Conservation (phyloP, 2,888 invertebrate genomes). For the Mermis nigrescens region DNA sequence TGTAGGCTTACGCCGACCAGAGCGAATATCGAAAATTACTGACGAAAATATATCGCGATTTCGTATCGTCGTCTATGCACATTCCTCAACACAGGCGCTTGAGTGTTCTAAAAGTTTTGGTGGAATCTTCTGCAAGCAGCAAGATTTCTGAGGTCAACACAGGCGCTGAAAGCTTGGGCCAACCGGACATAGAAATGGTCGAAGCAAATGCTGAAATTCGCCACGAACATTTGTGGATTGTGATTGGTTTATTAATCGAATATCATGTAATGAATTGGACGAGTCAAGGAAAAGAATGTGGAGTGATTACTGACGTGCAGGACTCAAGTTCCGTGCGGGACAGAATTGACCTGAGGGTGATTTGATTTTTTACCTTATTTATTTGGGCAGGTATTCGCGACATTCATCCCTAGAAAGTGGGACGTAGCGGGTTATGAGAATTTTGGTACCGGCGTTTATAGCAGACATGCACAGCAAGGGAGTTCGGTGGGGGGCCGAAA, state of each 20-base stretch:
- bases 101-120: not conserved
- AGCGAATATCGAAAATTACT: not conserved
- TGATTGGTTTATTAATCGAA: conserved; percentile 6
- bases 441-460: too few relatives aligned
- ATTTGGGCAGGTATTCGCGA: too few relatives aligned
- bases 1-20: not conserved
- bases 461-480: too few relatives aligned
- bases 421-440: too few relatives aligned
- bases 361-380: not conserved
- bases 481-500: too few relatives aligned
- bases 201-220: not conserved
- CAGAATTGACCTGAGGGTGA: not conserved
- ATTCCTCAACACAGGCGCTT: conserved; percentile 7
- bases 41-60: conserved; percentile 6
- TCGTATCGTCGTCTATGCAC: not conserved
- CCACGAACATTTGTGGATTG: conserved; percentile 6
- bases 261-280: conserved; percentile 3
- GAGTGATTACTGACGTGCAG: too few relatives aligned
- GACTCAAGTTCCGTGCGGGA: too few relatives aligned
- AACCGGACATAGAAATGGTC: not conserved
- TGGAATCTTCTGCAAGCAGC: not conserved
- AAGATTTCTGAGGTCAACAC: too few relatives aligned
- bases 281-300: too few relatives aligned
- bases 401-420: too few relatives aligned
- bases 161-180: not conserved